Base-by-base conservation (phyloP, 2,888 invertebrate genomes). In the Leptinotarsa tumamoca region DNA sequence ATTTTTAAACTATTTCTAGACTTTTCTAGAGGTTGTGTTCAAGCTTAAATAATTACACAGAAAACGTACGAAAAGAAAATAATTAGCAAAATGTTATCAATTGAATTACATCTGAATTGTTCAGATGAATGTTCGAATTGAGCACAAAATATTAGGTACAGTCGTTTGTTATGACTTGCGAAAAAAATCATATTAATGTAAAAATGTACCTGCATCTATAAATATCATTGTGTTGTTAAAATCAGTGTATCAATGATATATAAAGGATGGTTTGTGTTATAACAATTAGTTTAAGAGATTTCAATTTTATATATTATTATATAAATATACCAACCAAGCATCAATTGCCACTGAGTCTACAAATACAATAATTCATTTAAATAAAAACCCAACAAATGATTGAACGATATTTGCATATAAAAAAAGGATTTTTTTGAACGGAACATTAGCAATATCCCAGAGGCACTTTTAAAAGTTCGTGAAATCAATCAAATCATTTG, bases 171-270 rank as follows among this genome's bases (percentile, higher is more conserved):
- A 67, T 43, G n/a, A 67, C 18, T 68, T 70, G 4, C 14, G 43
- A 63, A 63, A 33, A 63, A n/a, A n/a, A 7, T 27, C 61, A 51
- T 4, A 51, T 50, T 68, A 15, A 68, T 52, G n/a, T 63, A 51
- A 58, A 70, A 74, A 74, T 15, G n/a, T 75, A 75, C 75, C 75
- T 75, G 75, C 75, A 69, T 69, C 68, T 68, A 49, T 75, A 75
- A 71, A 67, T 63, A 74, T 61, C 69, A 63, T 75, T 72, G 66
- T 75, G 71, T 71, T 71, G 43, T 58, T 17, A 52, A 68, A 51
- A 68, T 68, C 68, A 68, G 52, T 69, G 43, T 68, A 18, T 49
- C 54, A 68, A 68, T 68, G 56, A 27, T 52, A 27, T 21, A 14
- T 17, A 17, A 52, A 14, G 23, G 23, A 52, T 68, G 21, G 2